These are phyloP conservation scores for Argyra leucocephala DNA, from an alignment of 2,888 invertebrate species.

Conservation along the genomic window DNA sequence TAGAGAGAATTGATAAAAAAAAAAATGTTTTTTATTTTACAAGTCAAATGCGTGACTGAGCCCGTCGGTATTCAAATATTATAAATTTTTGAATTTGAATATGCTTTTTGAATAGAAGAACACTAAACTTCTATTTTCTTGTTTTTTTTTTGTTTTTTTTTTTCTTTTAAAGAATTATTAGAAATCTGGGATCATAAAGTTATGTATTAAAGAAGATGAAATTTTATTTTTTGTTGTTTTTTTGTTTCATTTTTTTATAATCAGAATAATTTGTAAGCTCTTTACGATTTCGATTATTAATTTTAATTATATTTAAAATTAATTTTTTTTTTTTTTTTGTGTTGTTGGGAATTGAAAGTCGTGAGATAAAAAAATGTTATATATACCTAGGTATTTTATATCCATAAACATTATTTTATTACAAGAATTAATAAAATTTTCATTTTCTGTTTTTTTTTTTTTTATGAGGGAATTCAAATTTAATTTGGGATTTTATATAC, in stretches of 20 bases:
- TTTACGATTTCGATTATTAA: not conserved
- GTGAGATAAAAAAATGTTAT: not conserved
- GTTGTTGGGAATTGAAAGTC: not conserved
- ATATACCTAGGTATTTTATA: too few relatives aligned
- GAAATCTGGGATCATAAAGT: not conserved
- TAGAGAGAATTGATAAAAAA: not conserved
- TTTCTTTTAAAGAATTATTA: not conserved
- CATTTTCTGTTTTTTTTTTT: not conserved
- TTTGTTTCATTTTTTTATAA: too few relatives aligned
- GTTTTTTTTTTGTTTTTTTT: not conserved
- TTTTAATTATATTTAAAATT: not conserved
- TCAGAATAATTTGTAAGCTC: slow-evolving; percentile 3
- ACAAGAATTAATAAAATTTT: too few relatives aligned
- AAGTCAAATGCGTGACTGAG: slow-evolving; percentile 2
- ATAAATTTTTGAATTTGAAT: too few relatives aligned
- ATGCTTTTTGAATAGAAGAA: too few relatives aligned
- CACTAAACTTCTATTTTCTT: too few relatives aligned
- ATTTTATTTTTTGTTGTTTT: too few relatives aligned
- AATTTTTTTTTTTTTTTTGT: not conserved
- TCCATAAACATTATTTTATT: too few relatives aligned
- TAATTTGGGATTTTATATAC: not conserved
- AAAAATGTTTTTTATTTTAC: not conserved
- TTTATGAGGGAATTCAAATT: not conserved
- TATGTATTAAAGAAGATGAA: not conserved
- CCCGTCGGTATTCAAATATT: not conserved